Base-by-base conservation (phyloP, 2,888 invertebrate genomes). In the Harpagoxenus sublaevis region DNA sequence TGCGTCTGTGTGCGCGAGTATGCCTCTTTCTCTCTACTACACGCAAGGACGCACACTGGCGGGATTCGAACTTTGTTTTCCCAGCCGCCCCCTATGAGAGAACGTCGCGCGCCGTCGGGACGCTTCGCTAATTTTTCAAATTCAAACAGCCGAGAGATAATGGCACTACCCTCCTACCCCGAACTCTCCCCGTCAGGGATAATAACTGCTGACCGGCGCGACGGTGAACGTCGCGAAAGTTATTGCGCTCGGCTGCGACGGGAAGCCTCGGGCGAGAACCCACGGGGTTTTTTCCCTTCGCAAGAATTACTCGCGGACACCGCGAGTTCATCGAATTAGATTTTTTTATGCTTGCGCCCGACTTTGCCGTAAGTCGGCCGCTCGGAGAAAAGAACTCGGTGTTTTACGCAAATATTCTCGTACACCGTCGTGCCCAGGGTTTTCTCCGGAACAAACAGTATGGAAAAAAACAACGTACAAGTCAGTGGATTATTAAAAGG, bases 101-200 rank as follows among this genome's bases (percentile, higher is more conserved):
- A 79, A 71, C 79, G 66, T 35, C 48, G 66, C 62, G 65, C 68
- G 65, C 28, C 53, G 53, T 55, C 51, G 51, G 62, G 74, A 60
- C 71, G 79, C 84, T 86, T 75, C 55, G 77, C 84, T 85, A 85
- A 86, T 86, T 85, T 86, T 84, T 86, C 82, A 85, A 85, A 85
- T 86, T 86, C 84, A 86, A 86, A 86, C 85, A 85, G 75, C 60
- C 66, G 31, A 83, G 85, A 85, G 79, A 79, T 79, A 79, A 79
- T 79, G 60, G 39, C 23, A 9, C 51, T 73, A 63, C n/a, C 23
- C 31, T 23, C 55, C 23, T 9, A 8, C 53, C n/a, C n/a, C 39
- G 42, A 68, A 57, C 57, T 51, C 79, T 60, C 79, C 70, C 48
- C 60, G 48, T 57, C 71, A 62, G 63, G 10, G 53, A 82, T 82